These are phyloP conservation scores for Elephantulus edwardii DNA, from an alignment of 2,113 vertebrate species.

Conservation along the genomic window DNA sequence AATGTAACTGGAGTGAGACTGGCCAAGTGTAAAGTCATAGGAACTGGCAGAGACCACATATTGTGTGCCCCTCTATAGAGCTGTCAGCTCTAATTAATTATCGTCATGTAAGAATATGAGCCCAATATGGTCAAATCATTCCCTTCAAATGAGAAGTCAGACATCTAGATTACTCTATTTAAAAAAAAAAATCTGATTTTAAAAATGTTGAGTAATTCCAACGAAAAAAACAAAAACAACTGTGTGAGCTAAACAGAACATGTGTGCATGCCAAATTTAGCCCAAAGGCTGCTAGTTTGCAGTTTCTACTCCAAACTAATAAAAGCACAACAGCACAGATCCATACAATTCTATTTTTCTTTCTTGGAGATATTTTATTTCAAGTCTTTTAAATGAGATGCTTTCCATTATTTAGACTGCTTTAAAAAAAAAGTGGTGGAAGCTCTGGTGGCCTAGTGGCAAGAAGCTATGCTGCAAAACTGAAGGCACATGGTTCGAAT, in stretches of 20 bases:
- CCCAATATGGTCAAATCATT: background rate
- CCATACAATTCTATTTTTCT: conserved; percentile 9
- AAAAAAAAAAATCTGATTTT: conserved; percentile 32
- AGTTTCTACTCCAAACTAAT: conserved; percentile 50
- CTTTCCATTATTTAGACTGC: too few relatives aligned
- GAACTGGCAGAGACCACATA: background rate
- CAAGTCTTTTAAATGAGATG: background rate
- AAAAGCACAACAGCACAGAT: conserved; percentile 41
- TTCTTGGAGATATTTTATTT: background rate
- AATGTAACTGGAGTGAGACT: background rate
- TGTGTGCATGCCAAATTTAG: conserved; percentile 58
- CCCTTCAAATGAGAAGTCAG: conserved; percentile 42
- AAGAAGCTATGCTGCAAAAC: too few relatives aligned
- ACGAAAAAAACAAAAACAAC: conserved; percentile 13
- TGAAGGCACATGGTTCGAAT: too few relatives aligned
- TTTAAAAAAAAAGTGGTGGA: too few relatives aligned
- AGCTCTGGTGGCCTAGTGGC: too few relatives aligned
- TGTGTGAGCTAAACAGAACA: conserved; percentile 62
- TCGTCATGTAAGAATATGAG: background rate
- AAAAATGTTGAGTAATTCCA: conserved; percentile 54
- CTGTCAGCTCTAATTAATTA: background rate
- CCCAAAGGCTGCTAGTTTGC: conserved; percentile 46
- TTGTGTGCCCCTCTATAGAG: background rate
- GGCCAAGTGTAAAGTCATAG: background rate
- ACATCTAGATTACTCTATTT: conserved; percentile 28